phyloP scores from a whole-genome alignment of 2,797 vertebrate species.

The Loriculus beryllinus region DNA sequence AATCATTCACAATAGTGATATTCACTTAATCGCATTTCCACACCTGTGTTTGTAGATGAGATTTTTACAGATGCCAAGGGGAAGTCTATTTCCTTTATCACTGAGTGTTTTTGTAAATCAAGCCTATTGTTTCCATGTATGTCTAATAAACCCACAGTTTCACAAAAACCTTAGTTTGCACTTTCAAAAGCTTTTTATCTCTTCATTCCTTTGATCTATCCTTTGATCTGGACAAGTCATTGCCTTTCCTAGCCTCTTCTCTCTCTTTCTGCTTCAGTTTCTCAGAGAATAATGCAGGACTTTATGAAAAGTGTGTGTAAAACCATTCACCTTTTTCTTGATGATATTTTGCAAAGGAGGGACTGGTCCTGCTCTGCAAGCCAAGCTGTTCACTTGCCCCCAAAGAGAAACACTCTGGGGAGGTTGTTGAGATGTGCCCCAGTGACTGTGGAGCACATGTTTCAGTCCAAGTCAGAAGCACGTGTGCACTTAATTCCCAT shows the following conservation, averaged over 20 bases:
- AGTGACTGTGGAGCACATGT: fast-evolving
- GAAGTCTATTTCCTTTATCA: not conserved
- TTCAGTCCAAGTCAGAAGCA: not conserved
- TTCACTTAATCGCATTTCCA: not conserved
- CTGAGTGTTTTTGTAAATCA: not conserved
- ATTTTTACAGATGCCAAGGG: not conserved
- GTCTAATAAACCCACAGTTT: not conserved
- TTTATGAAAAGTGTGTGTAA: not conserved
- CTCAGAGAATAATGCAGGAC: not conserved
- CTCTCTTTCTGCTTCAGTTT: not conserved
- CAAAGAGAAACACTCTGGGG: not conserved
- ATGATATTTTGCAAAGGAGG: not conserved
- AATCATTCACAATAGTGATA: not conserved
- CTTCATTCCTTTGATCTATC: not conserved
- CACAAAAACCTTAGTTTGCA: not conserved
- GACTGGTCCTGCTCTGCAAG: not conserved
- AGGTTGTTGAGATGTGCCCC: not conserved
- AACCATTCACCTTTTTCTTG: not conserved
- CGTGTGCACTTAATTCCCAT: fast-evolving
- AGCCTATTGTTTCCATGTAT: not conserved
- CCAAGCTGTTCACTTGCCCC: not conserved
- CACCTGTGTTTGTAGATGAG: not conserved
- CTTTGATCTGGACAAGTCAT: not conserved
- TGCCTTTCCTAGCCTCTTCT: not conserved
- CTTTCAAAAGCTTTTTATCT: not conserved